These are phyloP conservation scores for Phylloscopus trochilus DNA, from an alignment of 2,113 vertebrate species.

Conservation along the genomic window DNA sequence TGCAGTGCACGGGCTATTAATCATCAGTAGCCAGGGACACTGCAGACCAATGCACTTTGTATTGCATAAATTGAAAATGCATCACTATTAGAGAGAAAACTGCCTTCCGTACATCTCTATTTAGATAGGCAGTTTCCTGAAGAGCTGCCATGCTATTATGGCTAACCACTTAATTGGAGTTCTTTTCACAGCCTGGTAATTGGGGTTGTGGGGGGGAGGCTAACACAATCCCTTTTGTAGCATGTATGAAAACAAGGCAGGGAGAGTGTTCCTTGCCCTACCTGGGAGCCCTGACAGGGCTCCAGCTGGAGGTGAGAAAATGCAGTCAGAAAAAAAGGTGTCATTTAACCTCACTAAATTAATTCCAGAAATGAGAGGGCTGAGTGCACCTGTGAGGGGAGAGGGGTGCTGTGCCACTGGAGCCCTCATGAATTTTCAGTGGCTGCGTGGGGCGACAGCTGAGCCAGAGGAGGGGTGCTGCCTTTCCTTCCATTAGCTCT, in stretches of 20 bases:
- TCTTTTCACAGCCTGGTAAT: constrained; percentile 16
- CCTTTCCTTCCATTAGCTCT: not conserved
- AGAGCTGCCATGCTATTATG: constrained; percentile 38
- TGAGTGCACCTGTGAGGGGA: not conserved
- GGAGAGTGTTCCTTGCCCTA: not conserved
- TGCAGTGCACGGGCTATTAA: constrained; percentile 70
- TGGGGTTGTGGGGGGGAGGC: not conserved
- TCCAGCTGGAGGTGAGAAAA: not conserved
- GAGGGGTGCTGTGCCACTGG: not conserved
- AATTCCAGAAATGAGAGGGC: not conserved
- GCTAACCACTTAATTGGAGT: constrained; percentile 51
- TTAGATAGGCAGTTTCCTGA: constrained; percentile 62
- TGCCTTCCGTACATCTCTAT: constrained; percentile 64
- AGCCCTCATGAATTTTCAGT: not conserved
- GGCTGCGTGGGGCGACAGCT: not conserved
- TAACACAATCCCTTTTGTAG: not conserved
- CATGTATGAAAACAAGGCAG: not conserved
- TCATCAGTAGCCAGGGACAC: constrained; percentile 67
- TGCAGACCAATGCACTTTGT: constrained; percentile 70
- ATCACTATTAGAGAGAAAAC: constrained; percentile 65
- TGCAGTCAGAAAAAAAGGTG: not conserved
- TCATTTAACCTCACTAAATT: constrained; percentile 24
- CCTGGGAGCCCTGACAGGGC: not conserved
- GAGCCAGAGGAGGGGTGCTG: not conserved
- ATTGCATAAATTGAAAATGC: constrained; percentile 71